Evolutionary conservation across 2,113 vertebrate species (phyloP).

Genomic region (Eonycteris spelaea): DNA sequence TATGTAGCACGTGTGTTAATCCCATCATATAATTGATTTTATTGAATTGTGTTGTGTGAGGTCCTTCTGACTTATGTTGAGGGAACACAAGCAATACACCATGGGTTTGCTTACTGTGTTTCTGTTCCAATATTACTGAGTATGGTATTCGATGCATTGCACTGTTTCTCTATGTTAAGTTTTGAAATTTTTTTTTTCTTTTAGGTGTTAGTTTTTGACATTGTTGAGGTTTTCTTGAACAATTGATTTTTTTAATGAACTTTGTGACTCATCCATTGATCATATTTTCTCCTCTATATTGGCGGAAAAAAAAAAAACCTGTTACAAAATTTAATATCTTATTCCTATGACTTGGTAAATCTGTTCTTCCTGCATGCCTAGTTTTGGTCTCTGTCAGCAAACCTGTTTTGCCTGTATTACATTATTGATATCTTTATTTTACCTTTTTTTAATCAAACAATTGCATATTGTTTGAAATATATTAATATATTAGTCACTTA

Average conservation of each 20-base stretch:
- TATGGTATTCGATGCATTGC: no score
- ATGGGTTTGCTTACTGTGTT: background rate
- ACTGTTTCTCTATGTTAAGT: background rate
- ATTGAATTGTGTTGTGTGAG: background rate
- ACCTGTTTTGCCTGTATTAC: background rate
- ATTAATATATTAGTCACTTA: background rate
- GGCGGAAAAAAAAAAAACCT: background rate
- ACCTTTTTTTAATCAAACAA: background rate
- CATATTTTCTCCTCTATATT: background rate
- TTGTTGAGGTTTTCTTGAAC: background rate
- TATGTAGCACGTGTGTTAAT: background rate
- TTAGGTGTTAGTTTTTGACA: background rate
- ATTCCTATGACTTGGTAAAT: background rate
- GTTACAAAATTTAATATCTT: background rate
- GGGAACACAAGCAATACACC: accelerated
- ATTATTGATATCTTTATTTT: background rate
- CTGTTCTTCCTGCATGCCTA: background rate
- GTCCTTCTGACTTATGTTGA: background rate
- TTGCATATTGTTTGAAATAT: background rate
- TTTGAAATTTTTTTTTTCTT: background rate
- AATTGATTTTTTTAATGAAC: background rate
- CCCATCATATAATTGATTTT: background rate
- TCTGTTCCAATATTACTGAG: background rate
- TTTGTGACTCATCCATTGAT: background rate
- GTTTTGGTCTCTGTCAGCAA: background rate